Conservation (phyloP, 2,888 invertebrate genomes). For the Parnassius glacialis region DNA sequence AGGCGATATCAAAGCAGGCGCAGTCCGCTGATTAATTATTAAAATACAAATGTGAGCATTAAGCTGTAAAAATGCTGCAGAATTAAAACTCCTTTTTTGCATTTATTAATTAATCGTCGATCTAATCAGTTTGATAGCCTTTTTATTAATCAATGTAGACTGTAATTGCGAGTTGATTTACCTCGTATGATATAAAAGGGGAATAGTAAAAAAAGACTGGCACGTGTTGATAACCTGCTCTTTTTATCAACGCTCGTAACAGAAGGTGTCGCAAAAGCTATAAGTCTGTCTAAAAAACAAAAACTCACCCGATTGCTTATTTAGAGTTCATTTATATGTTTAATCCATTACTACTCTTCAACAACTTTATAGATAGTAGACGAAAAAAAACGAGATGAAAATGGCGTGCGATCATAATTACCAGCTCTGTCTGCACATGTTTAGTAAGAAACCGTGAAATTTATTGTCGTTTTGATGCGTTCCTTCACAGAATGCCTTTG, state of each 20-base stretch:
- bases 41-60: constrained; percentile 15
- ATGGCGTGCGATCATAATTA: neutral
- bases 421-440: neutral
- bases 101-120: constrained; percentile 21
- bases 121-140: constrained; percentile 18
- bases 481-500: neutral
- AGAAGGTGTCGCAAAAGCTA: constrained; percentile 21
- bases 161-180: constrained; percentile 33
- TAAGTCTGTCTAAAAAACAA: constrained; percentile 13
- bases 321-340: constrained; percentile 1
- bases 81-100: constrained; percentile 20
- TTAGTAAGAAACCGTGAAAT: constrained; percentile 1
- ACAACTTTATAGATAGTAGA: neutral
- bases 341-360: neutral
- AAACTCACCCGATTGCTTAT: constrained; percentile 18
- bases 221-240: constrained; percentile 31
- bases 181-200: constrained; percentile 29
- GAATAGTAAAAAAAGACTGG: constrained; percentile 26
- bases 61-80: constrained; percentile 15
- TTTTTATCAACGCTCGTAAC: constrained; percentile 29
- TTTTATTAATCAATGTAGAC: constrained; percentile 20
- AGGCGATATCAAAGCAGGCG: constrained; percentile 48
- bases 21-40: constrained; percentile 29
- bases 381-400: neutral
- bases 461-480: neutral